Evolutionary conservation across 2,888 invertebrate genomes (phyloP).

Genomic region (Campopleginae sp.): DNA sequence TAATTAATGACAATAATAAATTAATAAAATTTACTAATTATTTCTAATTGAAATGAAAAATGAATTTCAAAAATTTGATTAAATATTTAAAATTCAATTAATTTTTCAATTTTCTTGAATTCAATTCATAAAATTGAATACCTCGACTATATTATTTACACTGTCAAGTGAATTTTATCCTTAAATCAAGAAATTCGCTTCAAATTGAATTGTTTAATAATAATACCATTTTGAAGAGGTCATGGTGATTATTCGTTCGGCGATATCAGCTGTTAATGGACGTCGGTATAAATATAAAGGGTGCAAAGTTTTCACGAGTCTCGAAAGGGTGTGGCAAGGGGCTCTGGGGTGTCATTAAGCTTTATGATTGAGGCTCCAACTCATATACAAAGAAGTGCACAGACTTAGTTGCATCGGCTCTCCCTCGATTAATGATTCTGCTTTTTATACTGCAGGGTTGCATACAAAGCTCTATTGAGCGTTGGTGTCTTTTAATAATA

Average conservation of each 20-base stretch:
- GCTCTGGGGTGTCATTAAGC: background rate
- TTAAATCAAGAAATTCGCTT: too few species aligned
- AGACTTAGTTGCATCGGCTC: conserved; percentile 6
- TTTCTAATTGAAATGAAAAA: background rate
- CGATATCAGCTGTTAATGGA: background rate
- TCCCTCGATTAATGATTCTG: conserved; percentile 12
- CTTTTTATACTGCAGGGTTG: conserved; percentile 8
- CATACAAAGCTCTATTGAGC: conserved; percentile 24
- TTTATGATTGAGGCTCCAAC: conserved; percentile 16
- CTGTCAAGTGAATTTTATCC: too few species aligned
- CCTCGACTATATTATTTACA: too few species aligned
- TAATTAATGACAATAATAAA: background rate
- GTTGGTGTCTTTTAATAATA: conserved; percentile 46
- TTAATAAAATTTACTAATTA: background rate
- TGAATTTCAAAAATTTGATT: background rate
- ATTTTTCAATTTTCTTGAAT: too few species aligned
- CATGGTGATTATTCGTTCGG: background rate
- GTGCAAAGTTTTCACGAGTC: conserved; percentile 8
- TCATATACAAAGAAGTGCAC: background rate
- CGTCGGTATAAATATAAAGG: background rate
- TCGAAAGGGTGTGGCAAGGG: background rate
- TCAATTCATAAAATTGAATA: too few species aligned
- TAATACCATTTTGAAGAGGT: too few species aligned
- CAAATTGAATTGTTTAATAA: too few species aligned
- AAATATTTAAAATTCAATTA: too few species aligned